Base-by-base conservation (phyloP, 2,797 vertebrate genomes). In the Thripadectes ignobilis region DNA sequence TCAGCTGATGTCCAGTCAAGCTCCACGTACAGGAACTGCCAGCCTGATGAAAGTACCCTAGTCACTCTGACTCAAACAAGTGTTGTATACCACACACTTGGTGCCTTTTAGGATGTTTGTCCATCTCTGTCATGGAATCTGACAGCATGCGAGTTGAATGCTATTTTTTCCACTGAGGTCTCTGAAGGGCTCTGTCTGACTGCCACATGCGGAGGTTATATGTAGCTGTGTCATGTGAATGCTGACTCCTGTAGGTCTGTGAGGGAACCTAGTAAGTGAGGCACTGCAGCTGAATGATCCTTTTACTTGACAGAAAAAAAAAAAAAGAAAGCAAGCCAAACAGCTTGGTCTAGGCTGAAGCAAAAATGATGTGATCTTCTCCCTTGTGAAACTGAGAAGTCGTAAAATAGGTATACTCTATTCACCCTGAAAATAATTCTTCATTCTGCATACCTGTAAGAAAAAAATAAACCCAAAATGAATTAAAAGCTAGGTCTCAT, bases 101-200 rank as follows among this genome's bases (percentile, higher is more conserved):
- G 23, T 57, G 36, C 8, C 34, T 59, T 0, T 92, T 75, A 88
- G 34, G 32, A 34, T 71, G 22, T 89, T 89, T 78, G 36, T 69
- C 67, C 38, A 12, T 66, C 46, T 76, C 46, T 82, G 34, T 54
- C 59, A 26, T 23, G n/a, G 43, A 81, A 58, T 82, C 54, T 89
- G 71, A 61, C 43, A 75, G 61, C 1, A 2, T 54, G 9, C 0
- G 0, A 52, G 54, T n/a, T 22, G 45, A 91, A 34, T 34, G 12
- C 0, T 14, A 10, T 74, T 65, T 75, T 78, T 52, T 4, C 4
- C 14, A 17, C 45, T 24, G 26, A 32, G 32, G 30, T 45, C 38
- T 91, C 85, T 45, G 43, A 78, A 75, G 38, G 46, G 14, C 32
- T 93, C 54, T 73, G 43, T 38, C 49, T 81, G 86, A 34, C 32